These are phyloP conservation scores for Drosophila auraria DNA, from an alignment of 1,140 invertebrate species.

Conservation along the genomic window DNA sequence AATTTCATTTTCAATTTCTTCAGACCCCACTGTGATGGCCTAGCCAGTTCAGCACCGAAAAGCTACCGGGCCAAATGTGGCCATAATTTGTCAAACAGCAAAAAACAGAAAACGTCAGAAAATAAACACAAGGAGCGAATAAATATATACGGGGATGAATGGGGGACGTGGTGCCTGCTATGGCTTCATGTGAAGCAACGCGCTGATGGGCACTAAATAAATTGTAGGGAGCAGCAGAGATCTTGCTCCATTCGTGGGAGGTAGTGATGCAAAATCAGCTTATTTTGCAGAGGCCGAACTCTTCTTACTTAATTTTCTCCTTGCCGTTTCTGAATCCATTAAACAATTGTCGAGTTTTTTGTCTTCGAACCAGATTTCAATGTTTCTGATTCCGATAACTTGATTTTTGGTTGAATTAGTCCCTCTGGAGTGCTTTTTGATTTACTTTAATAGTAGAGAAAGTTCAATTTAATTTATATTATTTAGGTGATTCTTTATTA, in stretches of 20 bases:
- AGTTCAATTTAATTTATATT: too few relatives aligned
- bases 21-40: slow-evolving; percentile 35
- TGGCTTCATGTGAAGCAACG: slow-evolving; percentile 26
- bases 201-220: slow-evolving; percentile 78
- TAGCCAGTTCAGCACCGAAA: slow-evolving; percentile 12
- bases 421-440: too few relatives aligned
- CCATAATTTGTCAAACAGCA: slow-evolving; percentile 77
- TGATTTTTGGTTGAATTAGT: neutral
- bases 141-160: slow-evolving; percentile 37
- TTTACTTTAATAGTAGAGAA: too few relatives aligned
- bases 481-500: too few relatives aligned
- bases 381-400: too few relatives aligned
- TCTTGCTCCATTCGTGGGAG: slow-evolving; percentile 7
- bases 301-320: neutral
- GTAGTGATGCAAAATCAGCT: slow-evolving; percentile 16
- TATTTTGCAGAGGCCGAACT: neutral
- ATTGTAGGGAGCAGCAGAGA: slow-evolving; percentile 50
- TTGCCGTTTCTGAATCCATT: neutral
- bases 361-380: neutral
- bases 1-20: slow-evolving; percentile 78
- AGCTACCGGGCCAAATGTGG: slow-evolving; percentile 61
- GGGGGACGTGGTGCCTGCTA: neutral
- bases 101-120: slow-evolving; percentile 25
- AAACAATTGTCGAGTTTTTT: too few relatives aligned
- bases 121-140: slow-evolving; percentile 34